phyloP scores from a whole-genome alignment of 1,140 invertebrate genomes.

The Achatina immaculata region DNA sequence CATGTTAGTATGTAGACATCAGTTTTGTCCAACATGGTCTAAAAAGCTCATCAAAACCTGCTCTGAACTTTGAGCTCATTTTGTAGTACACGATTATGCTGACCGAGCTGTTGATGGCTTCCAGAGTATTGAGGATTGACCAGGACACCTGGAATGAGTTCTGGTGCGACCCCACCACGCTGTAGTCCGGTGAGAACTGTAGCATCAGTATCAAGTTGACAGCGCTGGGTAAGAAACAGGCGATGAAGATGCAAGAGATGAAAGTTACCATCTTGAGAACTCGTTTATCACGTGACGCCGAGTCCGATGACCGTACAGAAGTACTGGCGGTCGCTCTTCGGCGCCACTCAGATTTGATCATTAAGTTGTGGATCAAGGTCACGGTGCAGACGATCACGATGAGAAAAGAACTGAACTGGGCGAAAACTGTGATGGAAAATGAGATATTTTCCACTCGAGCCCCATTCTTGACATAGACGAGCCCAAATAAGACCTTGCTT shows the following conservation, averaged over 20 bases:
- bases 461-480: background rate
- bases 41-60: background rate
- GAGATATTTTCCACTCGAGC: conserved; percentile 3
- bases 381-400: conserved; percentile 25
- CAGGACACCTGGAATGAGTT: conserved; percentile 15
- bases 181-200: conserved; percentile 14
- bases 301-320: background rate
- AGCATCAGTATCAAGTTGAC: conserved; percentile 28
- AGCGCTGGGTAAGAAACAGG: conserved; percentile 23
- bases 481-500: background rate
- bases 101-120: conserved; percentile 1
- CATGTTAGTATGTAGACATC: too few relatives aligned
- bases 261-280: conserved; percentile 11
- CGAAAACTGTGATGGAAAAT: conserved; percentile 14
- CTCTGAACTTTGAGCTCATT: conserved; percentile 22
- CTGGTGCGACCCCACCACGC: conserved; percentile 12
- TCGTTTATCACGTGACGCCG: conserved; percentile 9
- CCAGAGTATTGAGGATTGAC: conserved; percentile 11
- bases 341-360: conserved; percentile 22
- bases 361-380: background rate
- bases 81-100: conserved; percentile 25
- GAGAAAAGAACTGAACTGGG: conserved; percentile 10
- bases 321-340: background rate
- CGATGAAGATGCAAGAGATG: conserved; percentile 25
- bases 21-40: too few relatives aligned